Base-by-base conservation (phyloP, 2,113 vertebrate genomes). In the Catharus fuscescens region DNA sequence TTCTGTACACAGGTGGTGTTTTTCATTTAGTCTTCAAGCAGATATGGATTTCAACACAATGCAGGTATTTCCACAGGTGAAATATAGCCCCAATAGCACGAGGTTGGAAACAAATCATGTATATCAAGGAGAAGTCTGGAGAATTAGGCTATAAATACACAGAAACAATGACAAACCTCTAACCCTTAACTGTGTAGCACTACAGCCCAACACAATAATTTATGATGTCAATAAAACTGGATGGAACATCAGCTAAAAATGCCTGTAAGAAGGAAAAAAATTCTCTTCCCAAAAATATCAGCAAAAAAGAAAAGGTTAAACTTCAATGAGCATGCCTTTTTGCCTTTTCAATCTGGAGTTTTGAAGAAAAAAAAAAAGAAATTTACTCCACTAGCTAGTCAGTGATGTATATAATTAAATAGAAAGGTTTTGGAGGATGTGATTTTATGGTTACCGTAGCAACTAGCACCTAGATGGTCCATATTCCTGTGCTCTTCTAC, bases 121-220 rank as follows among this genome's bases (percentile, higher is more conserved):
- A 77, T 76, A 95, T 94, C 73, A 92, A 87, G 62, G 29, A 64
- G 45, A 84, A 83, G 78, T 44, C 78, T 57, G 45, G 66, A 93
- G 90, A 95, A 94, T 92, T 86, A 83, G 42, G 42, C 78, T 83
- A 86, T 85, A 96, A 97, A 95, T 85, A 95, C 38, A 85, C 10
- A 85, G 81, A 95, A 96, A 92, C 89, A 87, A 94, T 90, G 94
- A 91, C 71, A 95, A 94, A 93, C 62, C 78, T 94, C 85, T 95
- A 95, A 94, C 59, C 81, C 71, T 82, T 90, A 88, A 90, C 90
- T 64, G 57, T 77, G 80, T 81, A 81, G 57, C 81, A 62, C 73
- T 87, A 77, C 45, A 82, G 47, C 17, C 84, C 62, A 59, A 91
- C 50, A 66, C 24, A 80, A 54, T 77, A 95, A 96, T 95, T 96